A percentile compares a stretch with the other conserved stretches of the same genome.
Conservation (phyloP, 2,113 vertebrate species). For the Siphamia tubifer region DNA sequence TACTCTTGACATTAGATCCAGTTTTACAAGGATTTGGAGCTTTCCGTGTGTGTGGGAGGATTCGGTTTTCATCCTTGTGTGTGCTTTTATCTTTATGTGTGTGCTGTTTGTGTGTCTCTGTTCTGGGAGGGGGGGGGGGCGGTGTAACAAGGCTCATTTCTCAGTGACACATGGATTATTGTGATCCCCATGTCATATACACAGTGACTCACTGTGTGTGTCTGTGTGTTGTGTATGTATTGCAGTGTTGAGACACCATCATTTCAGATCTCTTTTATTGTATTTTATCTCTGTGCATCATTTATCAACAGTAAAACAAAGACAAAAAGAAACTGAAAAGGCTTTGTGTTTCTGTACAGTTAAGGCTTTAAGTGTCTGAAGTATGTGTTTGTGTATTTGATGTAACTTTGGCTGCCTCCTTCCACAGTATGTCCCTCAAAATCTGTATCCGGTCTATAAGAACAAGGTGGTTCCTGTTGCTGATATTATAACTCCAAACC, state of each 20-base stretch:
- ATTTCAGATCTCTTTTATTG: not conserved
- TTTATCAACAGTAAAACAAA: slow-evolving; percentile 14
- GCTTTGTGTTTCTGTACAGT: not conserved
- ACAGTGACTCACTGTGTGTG: slow-evolving; percentile 36
- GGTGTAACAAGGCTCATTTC: slow-evolving; percentile 35
- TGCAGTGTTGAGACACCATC: not conserved
- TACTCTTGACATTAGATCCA: not conserved
- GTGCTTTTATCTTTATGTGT: not conserved
- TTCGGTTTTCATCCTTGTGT: not conserved
- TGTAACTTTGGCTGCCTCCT: too few relatives aligned
- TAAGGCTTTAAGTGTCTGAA: not conserved
- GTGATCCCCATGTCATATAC: slow-evolving; percentile 14
- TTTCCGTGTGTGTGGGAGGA: slow-evolving; percentile 18
- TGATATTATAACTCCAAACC: slow-evolving; percentile 98
- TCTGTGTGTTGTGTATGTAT: slow-evolving; percentile 10
- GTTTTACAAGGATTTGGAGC: not conserved
- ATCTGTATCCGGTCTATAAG: slow-evolving; percentile 93
- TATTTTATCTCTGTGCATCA: not conserved
- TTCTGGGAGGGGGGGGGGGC: not conserved
- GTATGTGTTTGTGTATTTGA: not conserved
- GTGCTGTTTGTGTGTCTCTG: not conserved
- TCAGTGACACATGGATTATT: slow-evolving; percentile 43
- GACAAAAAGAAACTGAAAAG: not conserved
- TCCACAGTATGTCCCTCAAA: slow-evolving; percentile 91
- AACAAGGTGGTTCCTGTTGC: slow-evolving; percentile 94